Evolutionary conservation across 2,888 invertebrate species (phyloP).

Genomic region (Netelia inedita): DNA sequence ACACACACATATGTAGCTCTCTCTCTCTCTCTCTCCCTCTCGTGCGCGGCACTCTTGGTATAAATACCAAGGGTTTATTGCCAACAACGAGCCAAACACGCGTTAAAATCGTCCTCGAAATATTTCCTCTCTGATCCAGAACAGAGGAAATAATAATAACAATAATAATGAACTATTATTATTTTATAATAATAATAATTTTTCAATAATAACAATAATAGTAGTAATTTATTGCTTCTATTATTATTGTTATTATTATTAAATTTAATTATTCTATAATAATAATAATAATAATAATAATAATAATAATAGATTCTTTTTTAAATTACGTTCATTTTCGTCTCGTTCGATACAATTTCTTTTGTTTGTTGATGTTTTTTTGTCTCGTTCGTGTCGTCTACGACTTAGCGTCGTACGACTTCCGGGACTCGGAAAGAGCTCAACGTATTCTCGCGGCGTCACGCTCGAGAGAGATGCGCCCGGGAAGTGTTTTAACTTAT

Average conservation of each 20-base stretch:
- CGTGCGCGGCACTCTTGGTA: constrained; percentile 15
- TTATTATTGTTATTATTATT: not conserved
- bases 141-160: not conserved
- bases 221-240: no score
- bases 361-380: constrained; percentile 6
- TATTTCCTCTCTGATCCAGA: constrained; percentile 13
- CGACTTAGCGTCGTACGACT: constrained; percentile 27
- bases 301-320: no score
- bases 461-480: constrained; percentile 53
- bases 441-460: constrained; percentile 61
- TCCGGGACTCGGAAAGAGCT: constrained; percentile 48
- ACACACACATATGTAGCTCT: not conserved
- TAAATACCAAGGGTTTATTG: constrained; percentile 54
- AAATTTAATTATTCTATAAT: no score
- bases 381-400: not conserved
- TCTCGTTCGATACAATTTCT: not conserved
- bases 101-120: constrained; percentile 48
- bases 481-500: constrained; percentile 34
- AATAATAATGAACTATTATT: not conserved
- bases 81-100: constrained; percentile 20
- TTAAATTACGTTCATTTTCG: no score
- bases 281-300: no score
- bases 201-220: no score
- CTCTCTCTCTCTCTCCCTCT: not conserved
- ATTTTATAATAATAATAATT: not conserved